Base-by-base conservation (phyloP, 2,797 vertebrate species). In the Apodemus agrarius region DNA sequence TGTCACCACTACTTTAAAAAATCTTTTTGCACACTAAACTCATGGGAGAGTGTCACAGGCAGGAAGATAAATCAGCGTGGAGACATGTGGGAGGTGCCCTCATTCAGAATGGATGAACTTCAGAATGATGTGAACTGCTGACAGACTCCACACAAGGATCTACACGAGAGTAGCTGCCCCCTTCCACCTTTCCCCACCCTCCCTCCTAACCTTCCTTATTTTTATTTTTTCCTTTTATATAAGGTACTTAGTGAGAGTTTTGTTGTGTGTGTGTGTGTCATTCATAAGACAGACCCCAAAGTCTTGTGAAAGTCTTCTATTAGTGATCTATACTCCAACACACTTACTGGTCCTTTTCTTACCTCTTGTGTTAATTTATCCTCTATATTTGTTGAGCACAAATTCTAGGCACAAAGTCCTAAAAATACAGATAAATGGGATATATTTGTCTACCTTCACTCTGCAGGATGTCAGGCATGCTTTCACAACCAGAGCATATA, bases 1-100 rank as follows among this genome's bases (percentile, higher is more conserved):
- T 93, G 86, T 61, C 63, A 63, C 34, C 72, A n/a, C 61, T 40
- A 63, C 57, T 95, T 86, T 43, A 59, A 59, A 83, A 31, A 40
- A 85, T 54, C 24, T 19, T 43, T 19, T 81, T 5, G 4, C 43
- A 82, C 31, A 87, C 7, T 52, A 61, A 86, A 79, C n/a, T 85
- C 37, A 49, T 61, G 52, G 63, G 31, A 91, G 54, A 75, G 57
- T n/a, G 31, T 88, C 54, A 74, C 0, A 54, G 13, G 22, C 6
- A 37, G 78, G 78, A 52, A 37, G 57, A 59, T 3, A 82, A 43
- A 21, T 10, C 40, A 43, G 43, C 52, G 0, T 0, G 5, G 10
- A 67, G 61, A 29, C 29, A 52, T 5, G 16, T 34, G 49, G 54
- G 65, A 67, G 29, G 75, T 3, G n/a, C 24, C 43, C 59, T 93